Conservation (phyloP, 2,113 vertebrate genomes). For the Oxygymnocypris stewartii region DNA sequence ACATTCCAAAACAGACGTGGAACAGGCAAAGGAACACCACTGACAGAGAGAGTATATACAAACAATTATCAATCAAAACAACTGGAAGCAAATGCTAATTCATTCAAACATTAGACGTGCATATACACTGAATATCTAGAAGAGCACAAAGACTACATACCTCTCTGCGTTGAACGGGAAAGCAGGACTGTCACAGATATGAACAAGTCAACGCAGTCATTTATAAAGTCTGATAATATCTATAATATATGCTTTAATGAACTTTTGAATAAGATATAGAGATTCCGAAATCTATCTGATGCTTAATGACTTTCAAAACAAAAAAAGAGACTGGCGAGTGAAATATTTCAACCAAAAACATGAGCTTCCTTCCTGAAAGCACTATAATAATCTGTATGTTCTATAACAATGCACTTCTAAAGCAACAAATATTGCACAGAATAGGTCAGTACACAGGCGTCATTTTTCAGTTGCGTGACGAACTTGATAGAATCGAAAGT, state of each 20-base stretch:
- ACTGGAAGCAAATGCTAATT: background rate
- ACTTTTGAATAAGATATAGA: background rate
- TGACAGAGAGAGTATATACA: constrained; percentile 49
- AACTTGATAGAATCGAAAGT: too few species aligned
- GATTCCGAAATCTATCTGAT: background rate
- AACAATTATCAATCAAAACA: background rate
- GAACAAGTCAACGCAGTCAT: background rate
- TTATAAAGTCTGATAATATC: background rate
- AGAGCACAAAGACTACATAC: constrained; percentile 15
- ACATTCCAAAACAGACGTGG: constrained; percentile 82
- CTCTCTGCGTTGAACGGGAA: constrained; percentile 29
- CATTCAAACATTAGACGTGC: background rate
- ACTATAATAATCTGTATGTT: background rate
- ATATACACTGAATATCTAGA: background rate
- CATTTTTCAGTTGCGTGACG: too few species aligned
- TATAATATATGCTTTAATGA: background rate
- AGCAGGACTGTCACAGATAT: constrained; percentile 39
- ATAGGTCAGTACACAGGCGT: background rate
- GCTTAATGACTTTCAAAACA: background rate
- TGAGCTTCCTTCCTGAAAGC: background rate
- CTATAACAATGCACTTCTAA: background rate
- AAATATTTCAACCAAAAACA: background rate
- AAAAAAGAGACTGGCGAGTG: background rate
- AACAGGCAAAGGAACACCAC: constrained; percentile 80
- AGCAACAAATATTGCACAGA: background rate